Conservation (phyloP, 2,797 vertebrate species). For the Argya squamiceps region DNA sequence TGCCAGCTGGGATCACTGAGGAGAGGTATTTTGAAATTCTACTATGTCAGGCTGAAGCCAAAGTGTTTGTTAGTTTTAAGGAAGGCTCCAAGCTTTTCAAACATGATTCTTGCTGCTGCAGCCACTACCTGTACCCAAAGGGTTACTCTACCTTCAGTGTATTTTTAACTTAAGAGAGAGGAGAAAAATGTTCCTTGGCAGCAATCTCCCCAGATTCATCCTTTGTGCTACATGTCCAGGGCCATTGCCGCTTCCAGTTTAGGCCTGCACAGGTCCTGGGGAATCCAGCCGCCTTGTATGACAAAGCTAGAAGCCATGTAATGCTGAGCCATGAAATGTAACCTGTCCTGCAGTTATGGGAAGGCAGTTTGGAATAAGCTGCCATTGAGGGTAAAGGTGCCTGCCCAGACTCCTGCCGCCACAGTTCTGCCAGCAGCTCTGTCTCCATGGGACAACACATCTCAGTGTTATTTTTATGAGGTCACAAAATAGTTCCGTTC, state of each 20-base stretch:
- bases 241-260: neutral
- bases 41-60: neutral
- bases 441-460: neutral
- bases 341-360: slow-evolving; percentile 31
- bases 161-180: neutral
- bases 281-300: neutral
- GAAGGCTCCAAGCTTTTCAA: neutral
- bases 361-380: neutral
- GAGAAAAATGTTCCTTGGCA: neutral
- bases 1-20: accelerated
- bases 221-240: neutral
- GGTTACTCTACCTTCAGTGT: neutral
- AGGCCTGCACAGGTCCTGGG: neutral
- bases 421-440: neutral
- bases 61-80: neutral
- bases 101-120: neutral
- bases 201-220: neutral
- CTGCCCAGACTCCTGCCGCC: neutral
- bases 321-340: slow-evolving; percentile 39
- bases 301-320: neutral
- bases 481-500: slow-evolving; percentile 47
- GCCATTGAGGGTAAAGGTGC: neutral
- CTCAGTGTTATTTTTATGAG: slow-evolving; percentile 36
- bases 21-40: neutral
- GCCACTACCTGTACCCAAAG: neutral